Conservation (phyloP, 2,797 vertebrate species). For the Delichon dasypus region DNA sequence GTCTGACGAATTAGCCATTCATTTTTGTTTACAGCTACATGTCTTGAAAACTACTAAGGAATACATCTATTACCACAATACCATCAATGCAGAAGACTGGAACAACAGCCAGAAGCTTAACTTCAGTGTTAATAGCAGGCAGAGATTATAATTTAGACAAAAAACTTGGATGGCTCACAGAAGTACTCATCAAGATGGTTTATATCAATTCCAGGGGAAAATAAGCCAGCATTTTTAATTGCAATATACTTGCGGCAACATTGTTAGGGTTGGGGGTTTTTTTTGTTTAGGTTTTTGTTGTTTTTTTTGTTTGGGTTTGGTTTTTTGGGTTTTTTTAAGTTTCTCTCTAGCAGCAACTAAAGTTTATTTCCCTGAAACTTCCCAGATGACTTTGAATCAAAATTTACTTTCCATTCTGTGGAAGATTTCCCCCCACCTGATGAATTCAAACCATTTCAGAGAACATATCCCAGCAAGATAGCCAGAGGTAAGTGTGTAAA, state of each 20-base stretch:
- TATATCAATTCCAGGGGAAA: neutral
- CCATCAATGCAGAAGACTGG: neutral
- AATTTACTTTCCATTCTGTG: conserved; percentile 95
- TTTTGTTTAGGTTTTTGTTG: too few relatives aligned
- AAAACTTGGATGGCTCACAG: neutral
- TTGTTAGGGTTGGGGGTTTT: too few relatives aligned
- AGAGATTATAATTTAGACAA: neutral
- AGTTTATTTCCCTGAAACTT: conserved; percentile 7
- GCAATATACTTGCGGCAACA: neutral
- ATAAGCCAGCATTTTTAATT: neutral
- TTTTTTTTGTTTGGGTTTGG: too few relatives aligned
- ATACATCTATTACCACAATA: neutral
- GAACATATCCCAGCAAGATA: conserved; percentile 94
- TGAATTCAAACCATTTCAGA: conserved; percentile 89
- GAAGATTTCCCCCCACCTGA: conserved; percentile 95
- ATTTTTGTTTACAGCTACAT: neutral
- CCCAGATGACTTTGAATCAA: conserved; percentile 96
- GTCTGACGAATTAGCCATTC: neutral
- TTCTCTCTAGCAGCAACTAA: neutral
- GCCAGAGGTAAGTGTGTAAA: conserved; percentile 81
- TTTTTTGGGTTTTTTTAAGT: neutral
- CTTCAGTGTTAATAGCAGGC: neutral
- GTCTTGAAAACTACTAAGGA: neutral
- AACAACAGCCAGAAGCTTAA: neutral
- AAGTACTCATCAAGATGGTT: neutral